Conservation (phyloP, 1,140 invertebrate species). For the Ostrea denselamellosa region DNA sequence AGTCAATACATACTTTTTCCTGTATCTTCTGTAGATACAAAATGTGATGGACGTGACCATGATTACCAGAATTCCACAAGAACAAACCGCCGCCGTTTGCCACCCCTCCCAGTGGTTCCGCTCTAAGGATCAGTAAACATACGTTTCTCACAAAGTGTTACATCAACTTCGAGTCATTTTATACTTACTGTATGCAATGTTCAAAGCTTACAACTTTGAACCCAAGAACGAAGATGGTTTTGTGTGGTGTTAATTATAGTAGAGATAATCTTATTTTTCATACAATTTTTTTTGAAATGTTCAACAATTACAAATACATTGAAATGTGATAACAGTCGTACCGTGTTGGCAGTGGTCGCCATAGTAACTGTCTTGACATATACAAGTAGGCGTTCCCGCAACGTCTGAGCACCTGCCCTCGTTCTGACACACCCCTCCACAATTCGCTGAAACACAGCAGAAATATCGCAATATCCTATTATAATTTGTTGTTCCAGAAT, state of each 20-base stretch:
- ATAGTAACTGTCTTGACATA: constrained; percentile 53
- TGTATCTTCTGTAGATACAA: not conserved
- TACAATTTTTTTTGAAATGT: no score
- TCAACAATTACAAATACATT: no score
- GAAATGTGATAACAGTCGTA: not conserved
- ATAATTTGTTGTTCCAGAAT: not conserved
- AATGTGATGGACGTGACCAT: not conserved
- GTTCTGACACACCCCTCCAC: constrained; percentile 52
- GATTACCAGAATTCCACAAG: constrained; percentile 1
- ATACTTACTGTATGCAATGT: no score
- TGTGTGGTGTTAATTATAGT: no score
- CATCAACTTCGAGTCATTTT: no score
- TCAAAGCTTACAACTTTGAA: no score
- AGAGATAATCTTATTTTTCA: no score
- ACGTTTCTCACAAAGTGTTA: no score
- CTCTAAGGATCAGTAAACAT: not conserved
- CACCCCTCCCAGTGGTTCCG: constrained; percentile 39
- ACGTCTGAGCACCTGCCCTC: constrained; percentile 50
- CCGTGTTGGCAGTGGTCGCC: constrained; percentile 57
- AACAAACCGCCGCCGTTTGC: constrained; percentile 14
- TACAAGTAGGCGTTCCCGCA: constrained; percentile 49
- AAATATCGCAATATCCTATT: not conserved
- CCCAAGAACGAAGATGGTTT: no score
- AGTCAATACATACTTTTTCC: not conserved
- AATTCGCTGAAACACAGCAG: constrained; percentile 45